A percentile compares a stretch with the other conserved stretches of the same genome.
Evolutionary conservation across 2,113 vertebrate species (phyloP).

Genomic region (Callaeas wilsoni): DNA sequence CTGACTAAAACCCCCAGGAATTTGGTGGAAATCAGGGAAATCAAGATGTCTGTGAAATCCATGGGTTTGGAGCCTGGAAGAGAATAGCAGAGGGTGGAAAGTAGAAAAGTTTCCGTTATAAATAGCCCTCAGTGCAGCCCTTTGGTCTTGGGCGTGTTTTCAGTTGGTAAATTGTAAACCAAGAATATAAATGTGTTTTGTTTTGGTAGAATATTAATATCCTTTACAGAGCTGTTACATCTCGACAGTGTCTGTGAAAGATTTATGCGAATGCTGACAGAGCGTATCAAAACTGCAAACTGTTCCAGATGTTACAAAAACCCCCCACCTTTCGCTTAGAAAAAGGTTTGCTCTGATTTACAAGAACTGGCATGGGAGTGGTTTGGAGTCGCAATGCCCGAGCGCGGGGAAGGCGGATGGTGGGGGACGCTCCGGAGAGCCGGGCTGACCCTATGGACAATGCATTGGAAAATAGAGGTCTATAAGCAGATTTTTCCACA

Average conservation of each 20-base stretch:
- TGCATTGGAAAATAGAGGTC: constrained; percentile 12
- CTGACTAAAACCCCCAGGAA: neutral
- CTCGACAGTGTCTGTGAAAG: neutral
- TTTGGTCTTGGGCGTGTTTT: neutral
- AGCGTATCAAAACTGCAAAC: constrained; percentile 63
- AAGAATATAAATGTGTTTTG: constrained; percentile 23
- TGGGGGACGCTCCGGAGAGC: neutral
- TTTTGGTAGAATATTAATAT: constrained; percentile 42
- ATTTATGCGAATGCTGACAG: constrained; percentile 19
- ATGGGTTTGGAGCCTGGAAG: neutral
- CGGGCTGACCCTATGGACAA: neutral
- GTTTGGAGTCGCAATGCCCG: neutral
- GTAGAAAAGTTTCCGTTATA: constrained; percentile 44
- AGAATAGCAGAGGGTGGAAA: constrained; percentile 37
- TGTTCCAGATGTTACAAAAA: constrained; percentile 47
- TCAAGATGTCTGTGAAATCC: neutral
- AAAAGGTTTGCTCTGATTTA: constrained; percentile 38
- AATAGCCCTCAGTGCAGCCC: constrained; percentile 57
- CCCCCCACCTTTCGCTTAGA: constrained; percentile 22
- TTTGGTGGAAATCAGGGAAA: neutral
- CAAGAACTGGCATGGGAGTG: neutral
- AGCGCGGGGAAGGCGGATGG: neutral
- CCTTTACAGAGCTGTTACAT: constrained; percentile 40
- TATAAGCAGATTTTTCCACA: constrained; percentile 59
- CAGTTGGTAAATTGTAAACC: constrained; percentile 24